Evolutionary conservation across 2,888 invertebrate species (phyloP), one percentile per base, ranked within the genome.

Genomic region (Drosophila austrosaltans): DNA sequence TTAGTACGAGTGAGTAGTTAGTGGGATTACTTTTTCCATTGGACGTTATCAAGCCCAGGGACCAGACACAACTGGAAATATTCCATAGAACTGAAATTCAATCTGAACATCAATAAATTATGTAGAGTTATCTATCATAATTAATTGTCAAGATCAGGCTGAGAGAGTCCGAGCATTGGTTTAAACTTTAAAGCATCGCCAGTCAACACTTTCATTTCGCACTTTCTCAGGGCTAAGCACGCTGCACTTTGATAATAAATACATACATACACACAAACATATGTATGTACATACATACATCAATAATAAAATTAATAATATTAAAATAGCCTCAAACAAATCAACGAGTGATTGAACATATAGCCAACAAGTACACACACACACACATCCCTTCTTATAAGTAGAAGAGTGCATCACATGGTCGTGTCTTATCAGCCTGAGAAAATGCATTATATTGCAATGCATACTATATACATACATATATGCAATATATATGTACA

Each of bases 211-310:
- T 87, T 48, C 25, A 10, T 48, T 89, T 74, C 79, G 60, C 82
- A 76, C 79, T 67, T 86, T 72, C 78, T 78, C 87, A 84, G 85
- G 82, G 79, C 86, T 82, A 61, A 65, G 79, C 48, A 3, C 12
- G 25, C 86, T 77, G 66, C 75, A 67, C 32, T 66, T 64, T 53
- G 62, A 36, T 36, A 36, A 36, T 36, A 36, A 8, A 67, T 28
- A 28, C 4, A 4, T 28, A 28, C 16, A 36, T 36, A 36, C 1
- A 67, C 4, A 28, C 4, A 4, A 3, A 28, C 28, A 28, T 28
- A 28, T 16, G 16, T 2, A 28, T 3, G 4, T 28, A 28, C 4
- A 4, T 1, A 28, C 28, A 28, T 28, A 28, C 28, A 28, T 3
- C 0, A 28, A 28, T 66, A 77, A 82, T 65, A 56, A 62, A 40